Evolutionary conservation across 1,140 invertebrate species (phyloP).

Genomic region (Homalodisca vitripennis): DNA sequence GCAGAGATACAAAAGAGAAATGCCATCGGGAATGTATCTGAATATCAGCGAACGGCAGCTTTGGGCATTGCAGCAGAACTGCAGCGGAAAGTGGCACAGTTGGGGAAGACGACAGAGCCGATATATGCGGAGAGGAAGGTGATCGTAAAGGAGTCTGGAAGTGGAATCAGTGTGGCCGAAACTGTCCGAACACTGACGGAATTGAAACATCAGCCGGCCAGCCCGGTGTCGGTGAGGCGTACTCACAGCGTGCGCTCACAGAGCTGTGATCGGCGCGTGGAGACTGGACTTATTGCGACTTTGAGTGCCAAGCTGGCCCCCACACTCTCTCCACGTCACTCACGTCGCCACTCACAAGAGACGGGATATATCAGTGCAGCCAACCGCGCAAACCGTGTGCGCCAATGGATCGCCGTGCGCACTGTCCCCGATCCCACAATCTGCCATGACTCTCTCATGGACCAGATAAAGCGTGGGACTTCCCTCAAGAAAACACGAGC

Average conservation of each 20-base stretch:
- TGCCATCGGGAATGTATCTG: conserved; percentile 24
- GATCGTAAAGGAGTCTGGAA: conserved; percentile 26
- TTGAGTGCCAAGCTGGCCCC: conserved; percentile 68
- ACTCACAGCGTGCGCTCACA: conserved; percentile 49
- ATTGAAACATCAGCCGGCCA: conserved; percentile 80
- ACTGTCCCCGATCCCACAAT: conserved; percentile 55
- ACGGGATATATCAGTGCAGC: conserved; percentile 41
- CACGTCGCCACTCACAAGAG: conserved; percentile 38
- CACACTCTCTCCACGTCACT: conserved; percentile 55
- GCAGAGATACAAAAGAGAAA: conserved; percentile 39
- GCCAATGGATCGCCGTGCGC: conserved; percentile 59
- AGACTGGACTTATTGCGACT: conserved; percentile 66
- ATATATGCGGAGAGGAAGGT: conserved; percentile 30
- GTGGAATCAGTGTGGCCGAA: conserved; percentile 72
- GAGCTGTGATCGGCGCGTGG: conserved; percentile 57
- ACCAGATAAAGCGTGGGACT: conserved; percentile 85
- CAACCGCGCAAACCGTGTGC: conserved; percentile 59
- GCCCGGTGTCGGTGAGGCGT: conserved; percentile 68
- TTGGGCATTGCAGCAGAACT: conserved; percentile 34
- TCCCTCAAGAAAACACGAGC: conserved; percentile 67
- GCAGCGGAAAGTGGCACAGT: conserved; percentile 32
- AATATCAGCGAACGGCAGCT: conserved; percentile 33
- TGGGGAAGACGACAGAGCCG: conserved; percentile 22
- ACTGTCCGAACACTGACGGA: conserved; percentile 83
- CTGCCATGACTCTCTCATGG: conserved; percentile 73